A percentile compares a stretch with the other conserved stretches of the same genome.
Conservation (phyloP, 2,888 invertebrate genomes). For the Epinotia brunnichana region DNA sequence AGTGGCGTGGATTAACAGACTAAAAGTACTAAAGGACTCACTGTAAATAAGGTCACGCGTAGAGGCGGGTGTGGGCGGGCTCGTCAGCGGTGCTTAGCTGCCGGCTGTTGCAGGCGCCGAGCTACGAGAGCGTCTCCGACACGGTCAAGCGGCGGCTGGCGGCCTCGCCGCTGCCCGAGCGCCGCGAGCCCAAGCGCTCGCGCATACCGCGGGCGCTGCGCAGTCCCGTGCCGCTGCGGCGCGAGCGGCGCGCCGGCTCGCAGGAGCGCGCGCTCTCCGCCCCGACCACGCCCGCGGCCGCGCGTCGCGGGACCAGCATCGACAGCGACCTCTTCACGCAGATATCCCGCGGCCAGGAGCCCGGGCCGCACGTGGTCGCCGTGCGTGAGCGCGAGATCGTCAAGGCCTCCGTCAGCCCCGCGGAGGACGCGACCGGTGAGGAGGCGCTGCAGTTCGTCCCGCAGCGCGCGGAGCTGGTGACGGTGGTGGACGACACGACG, state of each 20-base stretch:
- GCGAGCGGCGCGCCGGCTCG: slow-evolving; percentile 48
- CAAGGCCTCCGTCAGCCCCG: slow-evolving; percentile 83
- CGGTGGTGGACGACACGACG: slow-evolving; percentile 83
- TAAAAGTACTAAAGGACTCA: slow-evolving; percentile 51
- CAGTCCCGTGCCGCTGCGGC: slow-evolving; percentile 71
- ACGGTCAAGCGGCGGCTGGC: slow-evolving; percentile 85
- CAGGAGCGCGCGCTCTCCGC: too few relatives aligned
- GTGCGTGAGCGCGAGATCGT: slow-evolving; percentile 88
- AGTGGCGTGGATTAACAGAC: slow-evolving; percentile 52
- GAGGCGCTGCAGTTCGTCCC: slow-evolving; percentile 82
- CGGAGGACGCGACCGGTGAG: slow-evolving; percentile 77
- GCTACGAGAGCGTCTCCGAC: slow-evolving; percentile 77
- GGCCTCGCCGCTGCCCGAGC: slow-evolving; percentile 68
- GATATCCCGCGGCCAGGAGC: slow-evolving; percentile 84
- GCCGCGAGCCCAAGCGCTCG: slow-evolving; percentile 72
- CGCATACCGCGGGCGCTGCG: slow-evolving; percentile 74
- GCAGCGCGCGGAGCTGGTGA: slow-evolving; percentile 81
- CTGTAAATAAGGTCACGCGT: slow-evolving; percentile 37
- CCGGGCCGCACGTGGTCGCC: slow-evolving; percentile 87
- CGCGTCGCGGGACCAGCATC: slow-evolving; percentile 80
- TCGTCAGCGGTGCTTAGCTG: slow-evolving; percentile 17
- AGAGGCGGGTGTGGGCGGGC: neutral
- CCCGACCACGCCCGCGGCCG: slow-evolving; percentile 68
- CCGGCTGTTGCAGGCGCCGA: slow-evolving; percentile 35
- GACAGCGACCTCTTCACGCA: slow-evolving; percentile 88